phyloP scores from a whole-genome alignment of 2,888 invertebrate genomes.

The Microctonus hyperodae region DNA sequence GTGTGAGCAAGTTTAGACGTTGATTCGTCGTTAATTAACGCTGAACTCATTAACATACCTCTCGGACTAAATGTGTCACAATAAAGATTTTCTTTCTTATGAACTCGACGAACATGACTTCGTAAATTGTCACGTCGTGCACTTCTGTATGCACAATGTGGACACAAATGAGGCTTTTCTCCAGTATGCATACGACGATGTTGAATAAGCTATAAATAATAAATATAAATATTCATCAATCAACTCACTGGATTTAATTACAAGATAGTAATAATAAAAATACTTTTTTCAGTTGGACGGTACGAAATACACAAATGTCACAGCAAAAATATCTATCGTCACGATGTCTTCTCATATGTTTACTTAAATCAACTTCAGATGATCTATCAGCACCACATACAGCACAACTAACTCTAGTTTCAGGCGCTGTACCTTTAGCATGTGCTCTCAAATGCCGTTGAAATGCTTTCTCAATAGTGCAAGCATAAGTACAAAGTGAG shows the following conservation, averaged over 20 bases:
- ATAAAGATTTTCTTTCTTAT: slow-evolving; percentile 67
- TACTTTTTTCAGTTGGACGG: slow-evolving; percentile 68
- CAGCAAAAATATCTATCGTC: slow-evolving; percentile 66
- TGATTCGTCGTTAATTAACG: slow-evolving; percentile 24
- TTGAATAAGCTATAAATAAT: slow-evolving; percentile 63
- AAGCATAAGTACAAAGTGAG: slow-evolving; percentile 66
- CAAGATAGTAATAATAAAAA: neutral
- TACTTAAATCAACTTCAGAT: slow-evolving; percentile 64
- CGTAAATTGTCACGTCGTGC: slow-evolving; percentile 67
- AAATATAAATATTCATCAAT: neutral
- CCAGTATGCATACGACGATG: slow-evolving; percentile 68
- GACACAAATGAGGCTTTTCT: slow-evolving; percentile 67
- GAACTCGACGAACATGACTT: slow-evolving; percentile 67
- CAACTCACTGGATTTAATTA: neutral
- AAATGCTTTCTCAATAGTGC: slow-evolving; percentile 68
- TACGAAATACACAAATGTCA: slow-evolving; percentile 67
- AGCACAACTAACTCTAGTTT: slow-evolving; percentile 65
- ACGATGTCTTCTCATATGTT: slow-evolving; percentile 66
- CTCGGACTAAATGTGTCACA: slow-evolving; percentile 68
- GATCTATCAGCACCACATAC: slow-evolving; percentile 67
- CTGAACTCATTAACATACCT: slow-evolving; percentile 62
- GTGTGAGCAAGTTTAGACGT: slow-evolving; percentile 40
- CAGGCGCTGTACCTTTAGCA: slow-evolving; percentile 60
- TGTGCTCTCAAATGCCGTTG: slow-evolving; percentile 65
- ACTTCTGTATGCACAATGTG: slow-evolving; percentile 67